A percentile compares a stretch with the other conserved stretches of the same genome.
phyloP scores from a whole-genome alignment of 2,113 vertebrate genomes.

The Pipa parva region DNA sequence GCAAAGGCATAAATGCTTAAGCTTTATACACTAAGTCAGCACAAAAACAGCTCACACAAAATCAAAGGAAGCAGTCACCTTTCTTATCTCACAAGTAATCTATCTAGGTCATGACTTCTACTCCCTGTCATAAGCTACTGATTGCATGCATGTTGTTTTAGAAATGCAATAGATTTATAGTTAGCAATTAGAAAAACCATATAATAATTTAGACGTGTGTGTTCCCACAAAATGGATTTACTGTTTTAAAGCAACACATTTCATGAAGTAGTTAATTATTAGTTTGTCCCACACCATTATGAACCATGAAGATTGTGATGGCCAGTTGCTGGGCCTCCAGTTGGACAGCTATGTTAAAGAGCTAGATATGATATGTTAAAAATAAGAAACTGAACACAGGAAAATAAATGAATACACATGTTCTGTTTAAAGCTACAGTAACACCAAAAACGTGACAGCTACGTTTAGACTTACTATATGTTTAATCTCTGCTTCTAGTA shows the following conservation, averaged over 20 bases:
- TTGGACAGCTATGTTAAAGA: too few relatives aligned
- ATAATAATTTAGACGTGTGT: constrained; percentile 12
- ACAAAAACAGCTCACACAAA: not conserved
- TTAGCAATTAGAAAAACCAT: constrained; percentile 10
- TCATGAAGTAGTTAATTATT: not conserved
- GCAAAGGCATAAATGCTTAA: not conserved
- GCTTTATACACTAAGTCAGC: constrained; percentile 2
- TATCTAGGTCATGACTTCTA: not conserved
- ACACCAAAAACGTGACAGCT: too few relatives aligned
- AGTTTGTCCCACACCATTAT: too few relatives aligned
- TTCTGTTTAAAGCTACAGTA: too few relatives aligned
- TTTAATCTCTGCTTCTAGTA: too few relatives aligned
- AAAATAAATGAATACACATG: too few relatives aligned
- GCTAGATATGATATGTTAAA: too few relatives aligned
- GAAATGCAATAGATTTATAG: not conserved
- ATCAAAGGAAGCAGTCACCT: constrained; percentile 18
- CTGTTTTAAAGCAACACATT: constrained; percentile 9
- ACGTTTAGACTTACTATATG: too few relatives aligned
- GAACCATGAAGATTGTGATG: too few relatives aligned
- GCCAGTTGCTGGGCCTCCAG: too few relatives aligned
- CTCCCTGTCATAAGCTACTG: constrained; percentile 4
- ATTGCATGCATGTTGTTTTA: constrained; percentile 1
- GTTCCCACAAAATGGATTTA: too few relatives aligned
- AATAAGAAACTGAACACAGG: too few relatives aligned
- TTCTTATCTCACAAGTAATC: constrained; percentile 28